Evolutionary conservation across 2,113 vertebrate genomes (phyloP), one percentile per base, ranked within the genome.

Genomic region (Zapus hudsonius): DNA sequence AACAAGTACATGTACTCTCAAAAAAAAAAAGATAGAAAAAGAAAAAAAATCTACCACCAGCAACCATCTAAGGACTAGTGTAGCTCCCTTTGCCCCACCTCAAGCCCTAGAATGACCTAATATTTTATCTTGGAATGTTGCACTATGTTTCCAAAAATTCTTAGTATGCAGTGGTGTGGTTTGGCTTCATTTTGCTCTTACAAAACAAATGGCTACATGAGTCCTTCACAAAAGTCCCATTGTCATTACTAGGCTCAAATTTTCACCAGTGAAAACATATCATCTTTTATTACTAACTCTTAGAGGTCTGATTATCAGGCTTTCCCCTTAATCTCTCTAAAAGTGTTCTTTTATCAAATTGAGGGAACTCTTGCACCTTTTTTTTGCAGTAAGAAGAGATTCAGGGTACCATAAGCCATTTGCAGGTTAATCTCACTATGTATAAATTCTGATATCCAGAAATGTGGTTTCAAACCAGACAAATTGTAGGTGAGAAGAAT

Each of bases 41-140:
- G n/a, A 36, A 40, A n/a, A 82, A 40, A 47, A 52, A 52, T 12
- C 9, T 42, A 66, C 38, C n/a, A 79, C 17, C 25, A 80, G 59
- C 66, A 94, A 78, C 0, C 27, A 82, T 81, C 33, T 22, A 27
- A 89, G 29, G 67, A 84, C 55, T 29, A 75, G 61, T 20, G 85
- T 88, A 91, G 44, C 75, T 52, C 66, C 64, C 27, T 91, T 74
- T 17, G 44, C 67, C 42, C 80, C 69, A 96, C 73, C 84, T 94
- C 57, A 61, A 84, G 92, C 69, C 96, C 95, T 92, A 61, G 95
- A 96, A 90, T 96, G 97, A 97, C 95, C 95, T 97, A 93, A 96
- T 94, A 97, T 92, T 96, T 97, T 95, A 97, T 97, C 97, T 97
- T 93, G 96, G 94, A 97, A 96, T 96, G 92, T 96, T 95, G 74